Base-by-base conservation (phyloP, 2,113 vertebrate species). In the Sphaerodactylus townsendi region DNA sequence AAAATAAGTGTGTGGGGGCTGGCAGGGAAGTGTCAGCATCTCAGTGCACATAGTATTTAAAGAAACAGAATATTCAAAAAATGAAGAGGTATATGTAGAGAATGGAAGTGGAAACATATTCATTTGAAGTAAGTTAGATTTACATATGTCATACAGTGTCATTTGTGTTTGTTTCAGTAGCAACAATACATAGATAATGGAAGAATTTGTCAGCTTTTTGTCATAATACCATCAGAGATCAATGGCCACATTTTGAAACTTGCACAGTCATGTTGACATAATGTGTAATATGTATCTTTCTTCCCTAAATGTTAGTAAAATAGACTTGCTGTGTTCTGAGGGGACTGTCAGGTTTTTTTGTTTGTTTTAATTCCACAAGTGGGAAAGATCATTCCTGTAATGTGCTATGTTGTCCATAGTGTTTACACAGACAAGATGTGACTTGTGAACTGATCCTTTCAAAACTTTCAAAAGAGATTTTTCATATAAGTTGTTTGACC, bases 401-500 rank as follows among this genome's bases (percentile, higher is more conserved):
- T 46, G 19, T 79, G 41, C 39, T 33, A 41, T 77, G 53, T 14
- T 39, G 21, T 41, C 39, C 23, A 30, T 19, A 64, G 37, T 64
- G 87, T 79, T 73, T 85, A 84, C 89, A 85, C 71, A 75, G 79
- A n/a, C 21, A 68, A 46, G 72, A 30, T 53, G 79, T 53, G 74
- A 66, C 64, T 86, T 0, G 0, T 86, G 86, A 85, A 89, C 85
- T 87, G 10, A 64, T n/a, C n/a, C n/a, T n/a, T n/a, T n/a, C n/a
- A 83, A 87, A 69, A 83, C 77, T n/a, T 59, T 74, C 81, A 80
- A 86, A 89, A 92, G 91, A 81, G 69, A 86, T 84, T 92, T 62
- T 92, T 93, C 71, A 66, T 85, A 70, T 81, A 77, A 77, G 64
- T 44, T 87, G 77, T 89, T 87, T 92, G 85, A 81, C 73, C 65